Evolutionary conservation across 1,140 invertebrate genomes (phyloP).

Genomic region (Heterodera carotae): DNA sequence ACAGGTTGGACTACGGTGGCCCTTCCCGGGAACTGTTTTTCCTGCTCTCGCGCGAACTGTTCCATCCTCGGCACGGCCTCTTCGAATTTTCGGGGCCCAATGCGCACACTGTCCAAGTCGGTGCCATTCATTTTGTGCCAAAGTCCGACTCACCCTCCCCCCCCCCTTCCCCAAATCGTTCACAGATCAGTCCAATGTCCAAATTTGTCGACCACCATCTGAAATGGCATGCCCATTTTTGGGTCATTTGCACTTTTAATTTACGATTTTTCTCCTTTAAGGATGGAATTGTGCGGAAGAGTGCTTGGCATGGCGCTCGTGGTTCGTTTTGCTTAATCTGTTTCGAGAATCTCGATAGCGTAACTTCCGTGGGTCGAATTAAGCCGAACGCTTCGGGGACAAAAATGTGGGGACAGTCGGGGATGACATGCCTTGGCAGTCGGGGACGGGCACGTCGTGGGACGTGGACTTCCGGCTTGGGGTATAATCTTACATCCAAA

Average conservation of each 20-base stretch:
- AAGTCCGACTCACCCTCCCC: not conserved
- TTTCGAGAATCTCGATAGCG: too few species aligned
- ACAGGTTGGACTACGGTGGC: slow-evolving; percentile 86
- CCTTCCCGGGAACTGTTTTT: slow-evolving; percentile 96
- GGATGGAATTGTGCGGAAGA: slow-evolving; percentile 90
- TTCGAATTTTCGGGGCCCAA: slow-evolving; percentile 98
- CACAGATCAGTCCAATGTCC: slow-evolving; percentile 95
- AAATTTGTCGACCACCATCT: slow-evolving; percentile 96
- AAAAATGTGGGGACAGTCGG: too few species aligned
- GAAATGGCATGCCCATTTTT: slow-evolving; percentile 77
- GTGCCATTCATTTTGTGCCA: not conserved
- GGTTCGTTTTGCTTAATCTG: not conserved
- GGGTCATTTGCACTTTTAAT: not conserved
- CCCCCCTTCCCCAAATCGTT: not conserved
- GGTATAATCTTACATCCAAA: too few species aligned
- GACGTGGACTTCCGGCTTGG: too few species aligned
- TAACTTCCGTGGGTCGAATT: not conserved
- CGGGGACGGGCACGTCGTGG: too few species aligned
- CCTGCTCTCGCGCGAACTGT: slow-evolving; percentile 87
- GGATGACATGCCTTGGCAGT: too few species aligned
- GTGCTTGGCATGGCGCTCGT: slow-evolving; percentile 89
- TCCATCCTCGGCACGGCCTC: slow-evolving; percentile 95
- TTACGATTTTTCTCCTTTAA: slow-evolving; percentile 61
- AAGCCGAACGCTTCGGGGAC: too few species aligned
- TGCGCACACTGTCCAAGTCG: slow-evolving; percentile 84